phyloP scores from a whole-genome alignment of 2,797 vertebrate genomes.

The Helarctos malayanus region DNA sequence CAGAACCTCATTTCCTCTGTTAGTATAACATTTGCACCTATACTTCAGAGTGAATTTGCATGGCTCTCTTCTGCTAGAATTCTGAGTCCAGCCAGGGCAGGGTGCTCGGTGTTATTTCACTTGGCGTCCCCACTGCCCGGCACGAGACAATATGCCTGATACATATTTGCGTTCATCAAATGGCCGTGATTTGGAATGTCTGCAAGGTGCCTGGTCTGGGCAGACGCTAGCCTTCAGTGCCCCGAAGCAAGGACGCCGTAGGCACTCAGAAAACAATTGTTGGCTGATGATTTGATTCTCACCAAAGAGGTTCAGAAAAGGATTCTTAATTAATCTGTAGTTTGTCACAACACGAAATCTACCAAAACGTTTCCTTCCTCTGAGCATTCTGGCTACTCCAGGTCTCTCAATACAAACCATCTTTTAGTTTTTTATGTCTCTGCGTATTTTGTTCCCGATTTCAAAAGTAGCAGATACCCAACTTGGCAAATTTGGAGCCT shows the following conservation, averaged over 20 bases:
- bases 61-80: neutral
- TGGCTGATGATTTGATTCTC: slow-evolving; percentile 9
- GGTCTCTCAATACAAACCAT: neutral
- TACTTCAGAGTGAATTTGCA: neutral
- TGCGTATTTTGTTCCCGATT: neutral
- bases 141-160: neutral
- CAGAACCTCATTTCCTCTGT: neutral
- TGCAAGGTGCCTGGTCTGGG: neutral
- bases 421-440: neutral
- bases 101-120: neutral
- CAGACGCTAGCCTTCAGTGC: neutral
- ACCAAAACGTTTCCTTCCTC: neutral
- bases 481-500: neutral
- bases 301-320: neutral
- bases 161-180: neutral
- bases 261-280: neutral
- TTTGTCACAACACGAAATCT: neutral
- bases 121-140: neutral
- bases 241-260: neutral
- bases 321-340: neutral
- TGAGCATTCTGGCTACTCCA: neutral
- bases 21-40: neutral
- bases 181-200: neutral
- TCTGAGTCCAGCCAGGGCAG: neutral
- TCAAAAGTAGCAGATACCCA: slow-evolving; percentile 2